Conservation (phyloP, 2,113 vertebrate genomes). For the Isichthys henryi region DNA sequence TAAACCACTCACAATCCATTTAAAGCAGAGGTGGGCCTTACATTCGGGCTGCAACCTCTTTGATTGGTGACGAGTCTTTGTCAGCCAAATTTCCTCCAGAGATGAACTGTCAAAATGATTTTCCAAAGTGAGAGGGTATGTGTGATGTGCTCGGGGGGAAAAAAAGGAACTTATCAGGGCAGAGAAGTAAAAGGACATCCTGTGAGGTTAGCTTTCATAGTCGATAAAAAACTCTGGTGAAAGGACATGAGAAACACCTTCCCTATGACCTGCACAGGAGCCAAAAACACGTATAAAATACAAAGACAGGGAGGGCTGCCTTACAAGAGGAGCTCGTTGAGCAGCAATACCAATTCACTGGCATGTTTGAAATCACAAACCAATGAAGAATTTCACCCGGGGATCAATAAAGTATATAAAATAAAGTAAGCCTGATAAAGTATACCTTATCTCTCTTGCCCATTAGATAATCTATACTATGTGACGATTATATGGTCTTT, state of each 20-base stretch:
- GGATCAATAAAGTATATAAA: background rate
- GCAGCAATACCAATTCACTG: background rate
- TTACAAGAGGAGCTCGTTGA: background rate
- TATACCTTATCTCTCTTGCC: background rate
- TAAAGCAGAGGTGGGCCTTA: background rate
- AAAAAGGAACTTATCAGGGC: background rate
- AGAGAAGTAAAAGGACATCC: background rate
- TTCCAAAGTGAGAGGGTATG: background rate
- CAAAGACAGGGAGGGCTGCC: background rate
- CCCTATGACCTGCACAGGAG: background rate
- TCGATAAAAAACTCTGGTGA: background rate
- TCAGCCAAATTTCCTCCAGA: background rate
- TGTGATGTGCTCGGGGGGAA: background rate
- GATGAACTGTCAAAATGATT: background rate
- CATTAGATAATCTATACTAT: background rate
- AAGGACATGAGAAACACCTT: background rate
- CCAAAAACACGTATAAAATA: background rate
- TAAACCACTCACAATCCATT: constrained; percentile 1
- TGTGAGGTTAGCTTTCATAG: background rate
- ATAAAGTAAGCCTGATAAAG: background rate
- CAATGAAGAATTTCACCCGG: background rate
- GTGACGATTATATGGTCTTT: background rate
- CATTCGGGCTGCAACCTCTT: background rate
- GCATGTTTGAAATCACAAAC: background rate
- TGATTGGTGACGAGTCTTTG: background rate